phyloP scores from a whole-genome alignment of 2,888 invertebrate species.

The Seira ritae region DNA sequence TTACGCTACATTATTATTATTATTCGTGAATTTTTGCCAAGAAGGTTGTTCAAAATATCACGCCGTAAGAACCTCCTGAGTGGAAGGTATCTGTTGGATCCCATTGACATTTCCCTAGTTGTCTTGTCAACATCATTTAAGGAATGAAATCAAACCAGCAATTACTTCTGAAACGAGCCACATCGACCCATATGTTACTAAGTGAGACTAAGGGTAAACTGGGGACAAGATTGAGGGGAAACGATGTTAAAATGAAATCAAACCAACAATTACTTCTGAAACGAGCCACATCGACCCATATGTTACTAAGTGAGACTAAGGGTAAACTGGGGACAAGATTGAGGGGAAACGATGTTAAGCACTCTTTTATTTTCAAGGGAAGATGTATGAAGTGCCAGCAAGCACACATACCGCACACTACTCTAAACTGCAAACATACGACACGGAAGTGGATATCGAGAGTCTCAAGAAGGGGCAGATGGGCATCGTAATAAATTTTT shows the following conservation, averaged over 20 bases:
- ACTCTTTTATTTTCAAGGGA: background rate
- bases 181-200: slow-evolving; percentile 57
- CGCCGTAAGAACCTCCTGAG: too few relatives aligned
- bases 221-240: slow-evolving; percentile 9
- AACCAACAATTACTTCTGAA: slow-evolving; percentile 56
- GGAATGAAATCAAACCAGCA: slow-evolving; percentile 46
- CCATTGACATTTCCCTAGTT: slow-evolving; percentile 26
- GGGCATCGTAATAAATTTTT: slow-evolving; percentile 62
- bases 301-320: slow-evolving; percentile 29
- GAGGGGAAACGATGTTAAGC: slow-evolving; percentile 2
- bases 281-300: slow-evolving; percentile 58
- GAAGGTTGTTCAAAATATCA: too few relatives aligned
- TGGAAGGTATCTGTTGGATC: background rate
- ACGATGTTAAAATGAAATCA: slow-evolving; percentile 28
- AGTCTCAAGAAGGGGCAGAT: slow-evolving; percentile 64
- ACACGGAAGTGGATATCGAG: slow-evolving; percentile 47
- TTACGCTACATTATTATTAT: too few relatives aligned
- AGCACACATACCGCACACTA: background rate
- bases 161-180: slow-evolving; percentile 56
- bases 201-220: slow-evolving; percentile 1
- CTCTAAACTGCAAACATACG: slow-evolving; percentile 44
- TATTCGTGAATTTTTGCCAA: too few relatives aligned
- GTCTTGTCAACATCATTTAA: slow-evolving; percentile 55
- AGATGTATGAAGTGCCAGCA: slow-evolving; percentile 44
- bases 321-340: slow-evolving; percentile 4